Percentiles rank a stretch among this genome's conserved stretches.
These are phyloP conservation scores for Coelopa frigida DNA, from an alignment of 1,140 invertebrate species.

Conservation along the genomic window DNA sequence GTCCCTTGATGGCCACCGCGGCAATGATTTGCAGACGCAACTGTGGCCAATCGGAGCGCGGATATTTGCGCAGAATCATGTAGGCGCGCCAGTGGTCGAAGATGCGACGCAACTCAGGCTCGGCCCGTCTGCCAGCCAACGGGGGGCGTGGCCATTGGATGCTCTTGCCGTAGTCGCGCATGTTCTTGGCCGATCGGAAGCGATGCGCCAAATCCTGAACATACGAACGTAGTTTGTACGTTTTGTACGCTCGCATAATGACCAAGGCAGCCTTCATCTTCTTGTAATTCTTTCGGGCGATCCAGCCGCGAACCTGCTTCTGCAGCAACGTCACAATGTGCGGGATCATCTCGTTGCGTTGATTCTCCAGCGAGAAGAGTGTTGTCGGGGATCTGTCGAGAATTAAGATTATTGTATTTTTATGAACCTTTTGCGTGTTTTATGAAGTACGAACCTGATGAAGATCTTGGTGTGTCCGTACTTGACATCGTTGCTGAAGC, in stretches of 20 bases:
- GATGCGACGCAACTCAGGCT: slow-evolving; percentile 47
- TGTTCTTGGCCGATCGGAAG: slow-evolving; percentile 53
- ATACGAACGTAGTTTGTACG: slow-evolving; percentile 78
- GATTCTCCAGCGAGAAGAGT: slow-evolving; percentile 79
- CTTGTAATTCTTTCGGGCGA: slow-evolving; percentile 72
- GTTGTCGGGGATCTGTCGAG: slow-evolving; percentile 85
- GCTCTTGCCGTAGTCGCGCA: slow-evolving; percentile 69
- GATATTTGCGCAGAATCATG: slow-evolving; percentile 77
- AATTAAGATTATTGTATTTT: neutral
- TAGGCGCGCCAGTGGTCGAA: slow-evolving; percentile 74
- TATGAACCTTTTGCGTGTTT: neutral
- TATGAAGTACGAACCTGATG: slow-evolving; percentile 60
- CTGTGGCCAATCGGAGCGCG: slow-evolving; percentile 78
- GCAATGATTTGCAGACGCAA: slow-evolving; percentile 74
- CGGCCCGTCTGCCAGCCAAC: slow-evolving; percentile 53
- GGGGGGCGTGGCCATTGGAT: slow-evolving; percentile 75
- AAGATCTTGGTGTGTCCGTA: slow-evolving; percentile 94
- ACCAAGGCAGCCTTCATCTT: slow-evolving; percentile 75
- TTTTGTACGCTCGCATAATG: slow-evolving; percentile 78
- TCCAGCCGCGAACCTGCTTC: slow-evolving; percentile 83
- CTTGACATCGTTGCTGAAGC: slow-evolving; percentile 76
- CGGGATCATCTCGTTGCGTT: slow-evolving; percentile 73
- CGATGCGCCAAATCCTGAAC: slow-evolving; percentile 59
- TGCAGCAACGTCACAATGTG: slow-evolving; percentile 86
- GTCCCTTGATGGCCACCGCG: slow-evolving; percentile 64